phyloP scores from a whole-genome alignment of 2,888 invertebrate species.

The Mactromeris polynyma region DNA sequence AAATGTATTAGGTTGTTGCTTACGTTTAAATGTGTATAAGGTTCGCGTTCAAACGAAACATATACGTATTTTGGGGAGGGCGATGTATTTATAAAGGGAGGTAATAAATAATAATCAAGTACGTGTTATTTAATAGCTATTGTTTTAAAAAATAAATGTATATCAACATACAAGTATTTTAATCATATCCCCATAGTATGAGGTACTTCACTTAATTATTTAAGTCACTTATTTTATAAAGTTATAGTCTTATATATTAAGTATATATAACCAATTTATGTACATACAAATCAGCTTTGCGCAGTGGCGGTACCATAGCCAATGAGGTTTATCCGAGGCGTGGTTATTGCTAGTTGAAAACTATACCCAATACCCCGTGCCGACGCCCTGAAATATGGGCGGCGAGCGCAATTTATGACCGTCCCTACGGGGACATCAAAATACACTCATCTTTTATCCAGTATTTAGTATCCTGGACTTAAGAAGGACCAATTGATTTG shows the following conservation, averaged over 20 bases:
- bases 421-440: slow-evolving; percentile 76
- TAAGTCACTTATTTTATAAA: neutral
- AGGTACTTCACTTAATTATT: too few species aligned
- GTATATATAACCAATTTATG: neutral
- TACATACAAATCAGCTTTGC: slow-evolving; percentile 72
- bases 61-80: too few species aligned
- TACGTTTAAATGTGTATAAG: too few species aligned
- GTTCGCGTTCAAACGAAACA: too few species aligned
- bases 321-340: slow-evolving; percentile 86
- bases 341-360: slow-evolving; percentile 87
- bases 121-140: neutral
- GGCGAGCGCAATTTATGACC: slow-evolving; percentile 85
- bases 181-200: neutral
- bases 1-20: too few species aligned
- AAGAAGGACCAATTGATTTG: too few species aligned
- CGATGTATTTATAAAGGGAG: neutral
- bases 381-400: slow-evolving; percentile 84
- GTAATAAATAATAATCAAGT: neutral
- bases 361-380: slow-evolving; percentile 87
- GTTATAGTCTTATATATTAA: neutral
- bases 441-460: neutral
- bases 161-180: neutral
- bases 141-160: neutral
- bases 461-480: too few species aligned
- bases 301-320: slow-evolving; percentile 83